Evolutionary conservation across 2,888 invertebrate species (phyloP).

Genomic region (Seladonia tumulorum): DNA sequence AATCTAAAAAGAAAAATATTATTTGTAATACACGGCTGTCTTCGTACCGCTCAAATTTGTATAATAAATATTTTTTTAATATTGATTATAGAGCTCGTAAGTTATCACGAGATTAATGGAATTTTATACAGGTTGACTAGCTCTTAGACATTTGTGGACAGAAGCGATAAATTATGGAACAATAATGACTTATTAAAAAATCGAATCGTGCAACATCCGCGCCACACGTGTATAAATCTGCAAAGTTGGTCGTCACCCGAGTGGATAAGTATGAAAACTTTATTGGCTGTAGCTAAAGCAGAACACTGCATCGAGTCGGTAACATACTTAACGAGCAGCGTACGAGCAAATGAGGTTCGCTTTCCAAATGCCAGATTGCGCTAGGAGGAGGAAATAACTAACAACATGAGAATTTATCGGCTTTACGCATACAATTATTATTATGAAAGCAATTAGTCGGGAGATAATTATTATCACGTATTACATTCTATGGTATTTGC

Average conservation of each 20-base stretch:
- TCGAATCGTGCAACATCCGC: conserved; percentile 22
- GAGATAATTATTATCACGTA: not conserved
- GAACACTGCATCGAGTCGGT: conserved; percentile 43
- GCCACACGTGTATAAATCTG: conserved; percentile 42
- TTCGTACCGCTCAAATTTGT: not conserved
- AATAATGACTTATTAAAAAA: not conserved
- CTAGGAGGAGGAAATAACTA: not conserved
- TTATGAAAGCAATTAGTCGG: not conserved
- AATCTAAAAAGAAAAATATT: not conserved
- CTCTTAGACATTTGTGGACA: not conserved
- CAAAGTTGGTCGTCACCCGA: not conserved
- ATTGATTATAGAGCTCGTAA: not conserved
- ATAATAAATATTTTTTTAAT: not conserved
- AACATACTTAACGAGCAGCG: conserved; percentile 15
- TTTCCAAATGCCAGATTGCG: conserved; percentile 38
- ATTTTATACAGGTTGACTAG: not conserved
- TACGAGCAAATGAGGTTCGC: not conserved
- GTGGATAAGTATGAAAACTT: conserved; percentile 15
- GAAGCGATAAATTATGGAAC: not conserved
- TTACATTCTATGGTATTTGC: not conserved
- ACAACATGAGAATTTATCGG: not conserved
- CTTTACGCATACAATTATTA: not conserved
- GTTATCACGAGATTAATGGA: not conserved
- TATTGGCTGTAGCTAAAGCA: conserved; percentile 31
- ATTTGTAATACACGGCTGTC: not conserved